These are phyloP conservation scores for Thalassarche chlororhynchos DNA, from an alignment of 2,113 vertebrate genomes.

Conservation along the genomic window DNA sequence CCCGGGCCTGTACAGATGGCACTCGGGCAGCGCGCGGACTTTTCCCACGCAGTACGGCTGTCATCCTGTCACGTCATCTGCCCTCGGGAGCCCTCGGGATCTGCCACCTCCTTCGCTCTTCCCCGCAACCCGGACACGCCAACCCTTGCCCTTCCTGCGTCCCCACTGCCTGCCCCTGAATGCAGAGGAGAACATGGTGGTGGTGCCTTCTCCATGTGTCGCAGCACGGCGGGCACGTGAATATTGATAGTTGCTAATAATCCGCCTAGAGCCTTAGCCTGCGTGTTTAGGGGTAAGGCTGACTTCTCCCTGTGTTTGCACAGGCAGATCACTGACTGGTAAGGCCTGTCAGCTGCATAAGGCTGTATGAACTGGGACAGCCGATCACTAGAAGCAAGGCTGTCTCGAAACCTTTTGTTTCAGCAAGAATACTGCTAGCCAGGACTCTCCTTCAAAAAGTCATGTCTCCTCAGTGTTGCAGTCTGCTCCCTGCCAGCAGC, in stretches of 20 bases:
- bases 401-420: not conserved
- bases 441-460: not conserved
- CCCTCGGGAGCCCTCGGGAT: too few relatives aligned
- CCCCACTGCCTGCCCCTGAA: fast-evolving
- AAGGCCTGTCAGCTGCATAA: fast-evolving
- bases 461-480: fast-evolving
- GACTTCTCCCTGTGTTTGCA: fast-evolving
- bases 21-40: fast-evolving
- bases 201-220: fast-evolving
- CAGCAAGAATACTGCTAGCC: not conserved
- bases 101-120: not conserved
- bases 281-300: fast-evolving
- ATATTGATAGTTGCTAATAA: fast-evolving
- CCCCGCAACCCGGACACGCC: fast-evolving
- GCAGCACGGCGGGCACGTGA: fast-evolving
- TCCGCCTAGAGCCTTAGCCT: fast-evolving
- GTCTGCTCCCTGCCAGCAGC: not conserved
- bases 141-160: fast-evolving
- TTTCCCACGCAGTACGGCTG: fast-evolving
- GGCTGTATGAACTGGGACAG: too few relatives aligned
- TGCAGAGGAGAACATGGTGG: fast-evolving
- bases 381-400: not conserved
- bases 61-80: fast-evolving
- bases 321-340: fast-evolving
- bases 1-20: fast-evolving